Conservation (phyloP, 2,797 vertebrate genomes). For the Sebastes trivittatus region DNA sequence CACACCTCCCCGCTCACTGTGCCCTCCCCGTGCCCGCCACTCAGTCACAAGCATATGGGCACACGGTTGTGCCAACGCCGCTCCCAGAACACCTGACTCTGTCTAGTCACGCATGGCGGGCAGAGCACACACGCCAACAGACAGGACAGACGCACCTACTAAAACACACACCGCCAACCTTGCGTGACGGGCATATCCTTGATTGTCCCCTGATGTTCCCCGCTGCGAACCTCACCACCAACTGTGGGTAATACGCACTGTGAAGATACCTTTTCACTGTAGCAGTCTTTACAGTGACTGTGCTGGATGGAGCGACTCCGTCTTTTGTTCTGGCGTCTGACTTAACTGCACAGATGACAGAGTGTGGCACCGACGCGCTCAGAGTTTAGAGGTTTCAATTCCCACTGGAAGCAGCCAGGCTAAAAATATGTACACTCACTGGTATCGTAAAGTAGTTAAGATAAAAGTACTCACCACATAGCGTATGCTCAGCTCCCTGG, state of each 20-base stretch:
- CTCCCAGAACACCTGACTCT: conserved; percentile 73
- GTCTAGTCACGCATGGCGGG: conserved; percentile 65
- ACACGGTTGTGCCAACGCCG: conserved; percentile 57
- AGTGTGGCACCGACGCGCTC: conserved; percentile 2
- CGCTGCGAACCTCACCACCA: conserved; percentile 44
- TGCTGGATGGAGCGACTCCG: conserved; percentile 21
- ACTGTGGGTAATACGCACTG: conserved; percentile 47
- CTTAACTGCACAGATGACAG: conserved; percentile 30
- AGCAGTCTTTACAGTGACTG: conserved; percentile 10
- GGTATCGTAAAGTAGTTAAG: conserved; percentile 38
- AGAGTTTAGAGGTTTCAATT: conserved; percentile 34
- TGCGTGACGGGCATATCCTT: conserved; percentile 77
- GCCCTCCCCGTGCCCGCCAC: conserved; percentile 56
- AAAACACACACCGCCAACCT: conserved; percentile 52
- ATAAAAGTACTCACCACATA: conserved; percentile 38
- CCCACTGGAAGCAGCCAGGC: conserved; percentile 12
- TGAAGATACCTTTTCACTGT: conserved; percentile 41
- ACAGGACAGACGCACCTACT: conserved; percentile 17
- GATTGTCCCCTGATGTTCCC: conserved; percentile 64
- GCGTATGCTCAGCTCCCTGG: conserved; percentile 39
- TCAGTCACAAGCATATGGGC: conserved; percentile 69
- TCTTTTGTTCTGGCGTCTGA: conserved; percentile 38
- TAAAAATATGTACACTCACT: conserved; percentile 40
- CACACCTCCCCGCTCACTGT: conserved; percentile 18
- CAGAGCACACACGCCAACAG: conserved; percentile 21